Base-by-base conservation (phyloP, 2,888 invertebrate genomes). In the Euzetes globulus region DNA sequence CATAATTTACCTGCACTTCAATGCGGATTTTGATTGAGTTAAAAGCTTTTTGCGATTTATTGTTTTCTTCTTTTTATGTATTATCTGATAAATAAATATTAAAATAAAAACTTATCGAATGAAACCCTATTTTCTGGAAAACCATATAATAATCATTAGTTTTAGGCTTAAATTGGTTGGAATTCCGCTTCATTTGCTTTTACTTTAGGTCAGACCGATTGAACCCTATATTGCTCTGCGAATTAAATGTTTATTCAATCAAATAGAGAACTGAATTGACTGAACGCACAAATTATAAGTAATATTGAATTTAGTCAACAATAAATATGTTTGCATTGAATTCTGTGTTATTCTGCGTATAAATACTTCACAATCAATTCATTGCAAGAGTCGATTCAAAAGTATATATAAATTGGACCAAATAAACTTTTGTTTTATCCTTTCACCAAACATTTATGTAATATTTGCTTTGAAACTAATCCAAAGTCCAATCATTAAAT, bases 31-130 rank as follows among this genome's bases (percentile, higher is more conserved):
- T 63, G 63, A 63, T 63, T 63, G 63, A 37, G 63, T 63, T 63
- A 63, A 63, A 63, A 63, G 63, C 63, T 63, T 63, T 63, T 63
- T 37, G 37, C 27, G 63, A 63, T 63, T 63, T 58, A 27, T 58
- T 58, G 22, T 27, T 58, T 22, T n/a, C n/a, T 58, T 27, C 58
- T 58, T 58, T 58, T 58, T n/a, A n/a, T n/a, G n/a, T n/a, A n/a
- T n/a, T n/a, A 52, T 52, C n/a, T 9, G 5, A 6, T 3, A 27
- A 58, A 27, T 58, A 58, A 27, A 58, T 58, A 58, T 63, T 63
- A 63, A 37, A 63, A 63, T 37, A 63, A 19, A 63, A 37, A 11
- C n/a, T 4, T 19, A 37, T 27, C 9, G 15, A 37, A 63, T 27
- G n/a, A 27, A 27, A n/a, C 17, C 63, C 13, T 15, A n/a, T 37